Percentiles rank a stretch among this genome's conserved stretches.
Conservation (phyloP, 2,113 vertebrate species). For the Lota lota region DNA sequence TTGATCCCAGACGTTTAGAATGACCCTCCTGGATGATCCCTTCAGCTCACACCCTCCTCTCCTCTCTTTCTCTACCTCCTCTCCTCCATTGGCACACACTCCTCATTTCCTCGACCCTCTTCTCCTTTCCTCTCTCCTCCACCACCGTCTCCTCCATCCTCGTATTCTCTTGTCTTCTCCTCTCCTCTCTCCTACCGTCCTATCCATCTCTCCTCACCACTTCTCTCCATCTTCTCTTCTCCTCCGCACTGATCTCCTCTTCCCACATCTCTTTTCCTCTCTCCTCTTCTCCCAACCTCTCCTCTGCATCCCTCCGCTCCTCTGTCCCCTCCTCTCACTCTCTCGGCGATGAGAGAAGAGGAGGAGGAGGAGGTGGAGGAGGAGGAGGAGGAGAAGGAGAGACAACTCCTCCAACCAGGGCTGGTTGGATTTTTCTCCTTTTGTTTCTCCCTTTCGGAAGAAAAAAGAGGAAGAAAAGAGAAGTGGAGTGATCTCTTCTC, state of each 20-base stretch:
- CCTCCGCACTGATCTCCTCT: constrained; percentile 55
- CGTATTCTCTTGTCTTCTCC: neutral
- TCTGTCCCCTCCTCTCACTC: constrained; percentile 19
- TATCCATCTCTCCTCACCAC: neutral
- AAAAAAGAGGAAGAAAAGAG: too few species aligned
- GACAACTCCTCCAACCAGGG: too few species aligned
- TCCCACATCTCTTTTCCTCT: neutral
- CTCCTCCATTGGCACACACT: constrained; percentile 31
- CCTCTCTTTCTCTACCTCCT: constrained; percentile 31
- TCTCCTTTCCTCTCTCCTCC: neutral
- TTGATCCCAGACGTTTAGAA: neutral
- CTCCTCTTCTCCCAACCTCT: neutral
- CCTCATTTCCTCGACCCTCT: neutral
- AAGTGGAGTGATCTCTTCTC: too few species aligned
- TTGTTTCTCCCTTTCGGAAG: constrained; percentile 26
- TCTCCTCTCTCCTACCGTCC: too few species aligned
- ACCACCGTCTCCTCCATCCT: neutral
- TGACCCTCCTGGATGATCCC: neutral
- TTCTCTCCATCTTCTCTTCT: constrained; percentile 30
- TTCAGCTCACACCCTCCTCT: neutral
- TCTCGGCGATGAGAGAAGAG: constrained; percentile 7
- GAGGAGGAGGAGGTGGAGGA: too few species aligned
- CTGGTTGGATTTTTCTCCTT: constrained; percentile 34
- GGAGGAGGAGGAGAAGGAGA: too few species aligned
- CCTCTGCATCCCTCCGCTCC: constrained; percentile 28